Evolutionary conservation across 2,797 vertebrate genomes (phyloP), one percentile per base, ranked within the genome.

Genomic region (Alosa sapidissima): DNA sequence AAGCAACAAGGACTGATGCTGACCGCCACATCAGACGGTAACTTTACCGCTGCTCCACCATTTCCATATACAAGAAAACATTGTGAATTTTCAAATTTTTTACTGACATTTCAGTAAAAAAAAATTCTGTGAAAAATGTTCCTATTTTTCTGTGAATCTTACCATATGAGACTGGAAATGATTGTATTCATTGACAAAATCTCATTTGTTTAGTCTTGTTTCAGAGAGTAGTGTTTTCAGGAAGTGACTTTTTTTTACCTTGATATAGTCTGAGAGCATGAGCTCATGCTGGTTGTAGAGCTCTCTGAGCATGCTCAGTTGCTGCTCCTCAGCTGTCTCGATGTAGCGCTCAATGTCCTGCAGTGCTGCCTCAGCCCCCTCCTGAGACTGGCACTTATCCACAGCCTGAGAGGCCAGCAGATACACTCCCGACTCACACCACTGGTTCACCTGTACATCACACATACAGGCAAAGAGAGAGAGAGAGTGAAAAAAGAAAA

Each of bases 341-440:
- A 97, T 93, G 89, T 98, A 99, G 28, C 85, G 89, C 87, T 98
- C 95, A 0, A 99, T 98, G 93, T 99, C 98, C 3, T 90, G 91
- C 19, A 98, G 93, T 0, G 97, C 97, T 8, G 95, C 94, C 91
- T 99, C 98, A 16, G 98, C 97, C 45, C 98, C 98, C 84, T 99
- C 98, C 93, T 98, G 97, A 36, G 98, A 97, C 90, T 99, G 98
- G 92, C 97, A 99, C 89, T 98, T 98, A 90, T 99, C 98, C 86
- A 99, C 96, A 86, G 97, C 97, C 94, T 99, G 98, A 81, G 97
- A 98, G 83, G 98, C 98, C 90, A 99, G 93, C 91, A 99, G 96
- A 91, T 98, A 99, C 91, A 99, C 96, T 75, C 98, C 98, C 55
- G 95, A 94, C 92, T 99, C 98, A 54, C 97, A 99, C 98, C 98